Conservation (phyloP, 2,797 vertebrate species). For the Galago senegalensis region DNA sequence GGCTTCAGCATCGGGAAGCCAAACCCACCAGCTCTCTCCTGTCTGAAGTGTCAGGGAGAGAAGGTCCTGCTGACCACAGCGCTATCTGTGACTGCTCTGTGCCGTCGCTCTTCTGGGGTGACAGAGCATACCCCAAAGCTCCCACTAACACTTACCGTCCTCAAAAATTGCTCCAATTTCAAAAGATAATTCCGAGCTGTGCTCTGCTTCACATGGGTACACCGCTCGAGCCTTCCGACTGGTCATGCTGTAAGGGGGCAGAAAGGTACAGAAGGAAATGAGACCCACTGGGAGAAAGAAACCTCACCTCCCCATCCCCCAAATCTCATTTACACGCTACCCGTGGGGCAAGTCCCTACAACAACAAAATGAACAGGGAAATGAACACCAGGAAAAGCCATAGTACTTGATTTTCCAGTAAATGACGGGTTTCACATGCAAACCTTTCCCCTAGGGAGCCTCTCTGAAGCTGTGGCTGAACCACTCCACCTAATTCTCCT, state of each 20-base stretch:
- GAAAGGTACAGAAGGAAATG: not conserved
- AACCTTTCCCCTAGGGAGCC: constrained; percentile 15
- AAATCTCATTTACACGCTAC: not conserved
- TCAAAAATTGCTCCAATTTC: constrained; percentile 98
- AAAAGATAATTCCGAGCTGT: constrained; percentile 98
- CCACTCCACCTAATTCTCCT: not conserved
- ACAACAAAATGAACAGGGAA: constrained; percentile 43
- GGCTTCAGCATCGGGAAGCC: not conserved
- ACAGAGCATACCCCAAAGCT: not conserved
- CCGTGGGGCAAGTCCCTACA: not conserved
- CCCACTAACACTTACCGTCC: constrained; percentile 93
- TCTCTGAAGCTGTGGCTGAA: not conserved
- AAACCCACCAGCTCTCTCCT: not conserved
- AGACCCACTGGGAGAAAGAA: not conserved
- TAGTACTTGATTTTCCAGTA: constrained; percentile 23
- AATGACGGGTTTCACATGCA: constrained; percentile 29
- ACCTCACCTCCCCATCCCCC: not conserved
- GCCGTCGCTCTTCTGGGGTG: too few species aligned
- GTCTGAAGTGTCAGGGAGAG: accelerated
- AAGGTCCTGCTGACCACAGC: not conserved
- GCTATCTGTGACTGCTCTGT: accelerated
- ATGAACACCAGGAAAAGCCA: constrained; percentile 49
- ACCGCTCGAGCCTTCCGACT: constrained; percentile 96
- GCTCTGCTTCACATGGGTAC: constrained; percentile 97
- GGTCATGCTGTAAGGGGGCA: constrained; percentile 92